Evolutionary conservation across 2,113 vertebrate genomes (phyloP).

Genomic region (Danio rerio): DNA sequence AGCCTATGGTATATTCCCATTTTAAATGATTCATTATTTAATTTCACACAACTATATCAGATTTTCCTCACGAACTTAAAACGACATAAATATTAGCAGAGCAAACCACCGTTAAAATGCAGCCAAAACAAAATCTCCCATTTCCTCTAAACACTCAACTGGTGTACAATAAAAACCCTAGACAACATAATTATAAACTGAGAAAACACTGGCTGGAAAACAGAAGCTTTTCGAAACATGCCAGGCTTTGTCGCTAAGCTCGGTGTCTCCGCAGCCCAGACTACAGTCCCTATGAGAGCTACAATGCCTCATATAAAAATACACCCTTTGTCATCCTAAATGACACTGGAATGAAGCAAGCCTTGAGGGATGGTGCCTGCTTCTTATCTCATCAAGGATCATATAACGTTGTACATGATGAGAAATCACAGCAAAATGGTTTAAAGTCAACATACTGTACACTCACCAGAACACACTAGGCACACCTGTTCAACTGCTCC

Average conservation of each 20-base stretch:
- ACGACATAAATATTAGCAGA: background rate
- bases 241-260: constrained; percentile 10
- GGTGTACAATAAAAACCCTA: background rate
- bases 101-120: background rate
- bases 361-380: background rate
- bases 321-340: constrained; percentile 17
- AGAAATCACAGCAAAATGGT: background rate
- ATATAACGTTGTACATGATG: background rate
- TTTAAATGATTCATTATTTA: background rate
- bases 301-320: constrained; percentile 1
- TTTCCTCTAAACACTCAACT: background rate
- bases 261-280: constrained; percentile 5
- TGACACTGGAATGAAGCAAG: constrained; percentile 25
- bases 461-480: background rate
- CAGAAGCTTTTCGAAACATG: background rate
- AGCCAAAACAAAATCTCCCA: background rate
- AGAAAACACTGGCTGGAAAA: background rate
- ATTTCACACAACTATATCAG: background rate
- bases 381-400: background rate
- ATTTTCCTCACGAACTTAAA: background rate
- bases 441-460: background rate
- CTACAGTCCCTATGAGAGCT: background rate
- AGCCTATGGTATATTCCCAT: background rate
- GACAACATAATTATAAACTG: background rate
- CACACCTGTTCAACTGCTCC: too few relatives aligned